Evolutionary conservation across 2,113 vertebrate species (phyloP).

Genomic region (Podarcis muralis): DNA sequence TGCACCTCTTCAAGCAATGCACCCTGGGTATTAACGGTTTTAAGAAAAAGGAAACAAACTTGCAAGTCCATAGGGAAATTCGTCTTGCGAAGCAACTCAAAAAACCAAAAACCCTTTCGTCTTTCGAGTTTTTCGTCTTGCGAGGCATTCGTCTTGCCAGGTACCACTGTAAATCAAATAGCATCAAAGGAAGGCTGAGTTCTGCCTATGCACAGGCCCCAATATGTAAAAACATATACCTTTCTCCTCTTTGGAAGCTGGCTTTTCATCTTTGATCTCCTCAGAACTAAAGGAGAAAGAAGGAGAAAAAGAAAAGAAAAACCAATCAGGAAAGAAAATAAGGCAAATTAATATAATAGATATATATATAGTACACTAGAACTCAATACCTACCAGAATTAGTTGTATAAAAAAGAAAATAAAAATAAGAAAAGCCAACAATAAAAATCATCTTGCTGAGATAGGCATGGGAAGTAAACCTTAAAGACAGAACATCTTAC

Average conservation of each 20-base stretch:
- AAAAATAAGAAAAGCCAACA: slow-evolving; percentile 30
- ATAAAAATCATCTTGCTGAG: slow-evolving; percentile 57
- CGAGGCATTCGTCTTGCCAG: too few relatives aligned
- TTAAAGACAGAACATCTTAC: background rate
- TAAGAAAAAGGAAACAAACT: too few relatives aligned
- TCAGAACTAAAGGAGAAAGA: slow-evolving; percentile 84
- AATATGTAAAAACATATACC: slow-evolving; percentile 67
- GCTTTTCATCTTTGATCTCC: slow-evolving; percentile 84
- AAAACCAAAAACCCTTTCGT: too few relatives aligned
- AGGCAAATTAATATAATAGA: background rate
- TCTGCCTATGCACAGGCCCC: too few relatives aligned
- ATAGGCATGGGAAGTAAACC: slow-evolving; percentile 51
- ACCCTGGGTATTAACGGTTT: too few relatives aligned
- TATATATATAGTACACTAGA: slow-evolving; percentile 52
- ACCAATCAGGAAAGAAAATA: slow-evolving; percentile 18
- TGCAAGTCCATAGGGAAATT: too few relatives aligned
- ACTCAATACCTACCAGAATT: slow-evolving; percentile 78
- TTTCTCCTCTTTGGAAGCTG: slow-evolving; percentile 88
- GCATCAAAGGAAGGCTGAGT: background rate
- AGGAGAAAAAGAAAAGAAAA: slow-evolving; percentile 79
- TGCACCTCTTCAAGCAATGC: too few relatives aligned
- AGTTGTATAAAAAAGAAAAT: slow-evolving; percentile 62
- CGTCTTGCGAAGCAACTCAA: too few relatives aligned
- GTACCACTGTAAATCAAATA: too few relatives aligned
- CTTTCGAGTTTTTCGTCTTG: too few relatives aligned